Conservation (phyloP, 2,797 vertebrate genomes). For the Rhadinocentrus ornatus region DNA sequence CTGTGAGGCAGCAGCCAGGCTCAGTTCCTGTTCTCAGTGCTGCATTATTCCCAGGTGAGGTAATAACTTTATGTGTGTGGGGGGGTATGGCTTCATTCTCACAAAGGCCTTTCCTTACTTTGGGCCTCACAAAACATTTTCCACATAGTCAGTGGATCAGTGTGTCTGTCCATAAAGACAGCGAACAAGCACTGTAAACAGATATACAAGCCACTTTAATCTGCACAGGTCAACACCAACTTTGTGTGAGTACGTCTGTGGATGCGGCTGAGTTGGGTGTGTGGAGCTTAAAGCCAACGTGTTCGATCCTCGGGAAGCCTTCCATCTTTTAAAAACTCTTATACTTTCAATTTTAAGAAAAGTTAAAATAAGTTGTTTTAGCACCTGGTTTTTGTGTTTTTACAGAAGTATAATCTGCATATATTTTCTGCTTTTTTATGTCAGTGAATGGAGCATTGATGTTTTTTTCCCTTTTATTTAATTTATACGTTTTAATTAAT, state of each 20-base stretch:
- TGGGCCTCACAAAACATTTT: slow-evolving; percentile 66
- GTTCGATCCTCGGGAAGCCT: not conserved
- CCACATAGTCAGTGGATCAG: slow-evolving; percentile 61
- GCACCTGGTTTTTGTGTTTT: not conserved
- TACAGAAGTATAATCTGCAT: slow-evolving; percentile 1
- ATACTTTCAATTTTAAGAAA: not conserved
- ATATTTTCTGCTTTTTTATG: not conserved
- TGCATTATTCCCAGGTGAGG: slow-evolving; percentile 78
- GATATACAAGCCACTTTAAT: not conserved
- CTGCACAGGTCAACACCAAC: not conserved
- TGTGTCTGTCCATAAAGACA: slow-evolving; percentile 47
- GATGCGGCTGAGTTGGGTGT: not conserved
- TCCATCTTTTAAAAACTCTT: not conserved
- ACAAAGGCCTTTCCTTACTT: slow-evolving; percentile 59
- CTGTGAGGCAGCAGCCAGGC: slow-evolving; percentile 61
- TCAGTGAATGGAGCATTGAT: not conserved
- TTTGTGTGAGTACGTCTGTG: not conserved
- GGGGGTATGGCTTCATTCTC: slow-evolving; percentile 64
- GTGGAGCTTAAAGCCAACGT: not conserved
- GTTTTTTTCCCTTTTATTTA: not conserved
- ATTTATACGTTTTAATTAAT: not conserved
- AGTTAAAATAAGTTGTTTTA: not conserved
- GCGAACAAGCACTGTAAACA: slow-evolving; percentile 2
- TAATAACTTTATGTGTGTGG: slow-evolving; percentile 70
- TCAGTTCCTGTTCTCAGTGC: slow-evolving; percentile 76